phyloP scores from a whole-genome alignment of 1,140 invertebrate species.

The Drosophila pallidifrons region DNA sequence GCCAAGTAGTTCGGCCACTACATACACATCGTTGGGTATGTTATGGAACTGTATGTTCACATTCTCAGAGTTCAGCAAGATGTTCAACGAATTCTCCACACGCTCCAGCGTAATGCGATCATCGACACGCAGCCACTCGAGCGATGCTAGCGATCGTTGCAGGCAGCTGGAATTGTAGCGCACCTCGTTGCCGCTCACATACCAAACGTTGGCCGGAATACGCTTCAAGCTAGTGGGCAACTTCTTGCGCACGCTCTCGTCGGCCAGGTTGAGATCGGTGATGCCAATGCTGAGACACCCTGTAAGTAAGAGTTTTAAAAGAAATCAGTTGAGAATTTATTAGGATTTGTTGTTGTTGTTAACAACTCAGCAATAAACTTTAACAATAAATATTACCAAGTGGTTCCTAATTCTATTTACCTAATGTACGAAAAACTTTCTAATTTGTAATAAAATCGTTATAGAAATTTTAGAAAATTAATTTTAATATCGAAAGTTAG shows the following conservation, averaged over 20 bases:
- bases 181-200: conserved; percentile 88
- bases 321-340: neutral
- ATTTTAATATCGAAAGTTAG: no score
- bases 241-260: conserved; percentile 81
- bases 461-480: no score
- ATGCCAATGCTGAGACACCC: conserved; percentile 81
- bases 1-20: conserved; percentile 88
- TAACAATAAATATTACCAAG: no score
- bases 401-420: no score
- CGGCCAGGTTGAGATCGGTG: conserved; percentile 80
- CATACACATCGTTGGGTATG: conserved; percentile 88
- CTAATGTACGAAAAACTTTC: no score
- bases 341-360: no score
- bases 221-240: conserved; percentile 74
- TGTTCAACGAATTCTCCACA: conserved; percentile 87
- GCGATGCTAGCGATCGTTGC: conserved; percentile 89
- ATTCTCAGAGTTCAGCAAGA: conserved; percentile 93
- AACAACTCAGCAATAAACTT: no score
- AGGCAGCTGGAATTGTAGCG: conserved; percentile 87
- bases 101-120: conserved; percentile 89
- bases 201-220: conserved; percentile 82
- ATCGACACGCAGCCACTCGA: conserved; percentile 92
- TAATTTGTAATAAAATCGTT: no score
- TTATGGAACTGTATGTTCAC: conserved; percentile 92
- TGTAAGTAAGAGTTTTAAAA: conserved; percentile 19